These are phyloP conservation scores for Toxotes jaculatrix DNA, from an alignment of 2,113 vertebrate genomes.

Conservation along the genomic window DNA sequence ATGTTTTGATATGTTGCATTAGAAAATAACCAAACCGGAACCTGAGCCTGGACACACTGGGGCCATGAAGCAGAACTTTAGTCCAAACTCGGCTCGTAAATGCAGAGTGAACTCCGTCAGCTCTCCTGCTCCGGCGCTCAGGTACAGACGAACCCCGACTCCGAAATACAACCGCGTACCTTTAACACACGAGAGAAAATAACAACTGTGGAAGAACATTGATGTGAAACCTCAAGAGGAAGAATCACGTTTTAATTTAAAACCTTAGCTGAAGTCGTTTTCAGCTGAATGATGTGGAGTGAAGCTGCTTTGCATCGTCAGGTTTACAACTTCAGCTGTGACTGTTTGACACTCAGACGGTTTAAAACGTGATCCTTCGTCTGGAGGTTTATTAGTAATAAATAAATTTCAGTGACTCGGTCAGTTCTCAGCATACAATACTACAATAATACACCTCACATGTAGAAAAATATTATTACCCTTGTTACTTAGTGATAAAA, in stretches of 20 bases:
- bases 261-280: background rate
- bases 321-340: background rate
- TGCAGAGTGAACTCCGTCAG: background rate
- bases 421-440: slow-evolving; percentile 26
- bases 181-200: background rate
- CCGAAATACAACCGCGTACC: background rate
- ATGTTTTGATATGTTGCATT: no score
- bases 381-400: slow-evolving; percentile 28
- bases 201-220: slow-evolving; percentile 5
- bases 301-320: background rate
- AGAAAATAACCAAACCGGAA: no score
- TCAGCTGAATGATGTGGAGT: fast-evolving
- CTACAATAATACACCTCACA: slow-evolving; percentile 35
- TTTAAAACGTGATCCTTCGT: background rate
- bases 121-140: slow-evolving; percentile 2
- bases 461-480: slow-evolving; percentile 62
- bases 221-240: slow-evolving; percentile 1
- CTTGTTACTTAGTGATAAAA: slow-evolving; percentile 43
- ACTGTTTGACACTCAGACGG: no score
- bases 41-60: background rate
- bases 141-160: background rate
- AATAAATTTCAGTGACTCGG: slow-evolving; percentile 34
- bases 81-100: background rate
- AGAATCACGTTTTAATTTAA: background rate
- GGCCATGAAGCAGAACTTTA: background rate